Conservation (phyloP, 1,140 invertebrate genomes). For the Rhyacophila brunnea region DNA sequence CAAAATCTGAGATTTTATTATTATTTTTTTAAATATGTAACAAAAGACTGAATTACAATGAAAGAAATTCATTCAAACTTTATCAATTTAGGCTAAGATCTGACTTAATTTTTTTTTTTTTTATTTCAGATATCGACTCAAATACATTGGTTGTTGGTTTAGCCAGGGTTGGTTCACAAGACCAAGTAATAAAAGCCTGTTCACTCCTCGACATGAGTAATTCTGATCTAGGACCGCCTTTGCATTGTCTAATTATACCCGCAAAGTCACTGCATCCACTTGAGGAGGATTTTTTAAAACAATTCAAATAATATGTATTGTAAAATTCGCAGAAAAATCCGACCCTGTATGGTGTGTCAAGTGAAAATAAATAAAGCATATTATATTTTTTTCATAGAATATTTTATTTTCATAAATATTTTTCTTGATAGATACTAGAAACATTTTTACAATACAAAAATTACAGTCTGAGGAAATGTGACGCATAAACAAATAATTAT, state of each 20-base stretch:
- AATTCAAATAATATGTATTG: slow-evolving; percentile 13
- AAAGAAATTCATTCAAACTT: no score
- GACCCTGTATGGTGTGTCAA: no score
- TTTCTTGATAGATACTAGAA: slow-evolving; percentile 28
- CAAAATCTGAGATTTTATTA: no score
- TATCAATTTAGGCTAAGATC: no score
- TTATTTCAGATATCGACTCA: slow-evolving; percentile 53
- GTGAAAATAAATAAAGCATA: no score
- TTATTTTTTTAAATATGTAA: no score
- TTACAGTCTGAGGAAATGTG: slow-evolving; percentile 31
- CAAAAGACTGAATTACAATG: no score
- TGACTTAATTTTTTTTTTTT: not conserved
- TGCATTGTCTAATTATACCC: slow-evolving; percentile 91
- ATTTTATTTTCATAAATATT: slow-evolving; percentile 36
- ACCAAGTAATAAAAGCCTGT: slow-evolving; percentile 77
- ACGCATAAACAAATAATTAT: slow-evolving; percentile 18
- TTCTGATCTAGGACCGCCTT: slow-evolving; percentile 81
- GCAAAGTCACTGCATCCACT: slow-evolving; percentile 84
- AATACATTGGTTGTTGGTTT: slow-evolving; percentile 77
- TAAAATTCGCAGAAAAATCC: no score
- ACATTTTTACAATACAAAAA: slow-evolving; percentile 35
- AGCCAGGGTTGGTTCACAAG: slow-evolving; percentile 82
- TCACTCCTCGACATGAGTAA: slow-evolving; percentile 72
- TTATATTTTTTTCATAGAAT: slow-evolving; percentile 26
- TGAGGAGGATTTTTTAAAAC: slow-evolving; percentile 78